Base-by-base conservation (phyloP, 2,888 invertebrate genomes). In the Podotricha telesiphe region DNA sequence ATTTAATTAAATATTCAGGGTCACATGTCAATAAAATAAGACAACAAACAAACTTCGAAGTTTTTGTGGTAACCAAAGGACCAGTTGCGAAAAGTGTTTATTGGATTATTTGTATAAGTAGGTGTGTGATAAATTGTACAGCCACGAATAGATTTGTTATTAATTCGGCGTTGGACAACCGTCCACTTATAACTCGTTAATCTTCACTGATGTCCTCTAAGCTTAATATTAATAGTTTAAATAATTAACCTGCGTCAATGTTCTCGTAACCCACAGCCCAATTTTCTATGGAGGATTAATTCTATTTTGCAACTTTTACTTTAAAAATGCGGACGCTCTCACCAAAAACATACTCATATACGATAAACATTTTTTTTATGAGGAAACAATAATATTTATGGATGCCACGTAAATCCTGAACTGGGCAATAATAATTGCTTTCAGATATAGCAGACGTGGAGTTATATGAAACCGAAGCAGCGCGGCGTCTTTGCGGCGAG, bases 71-170 rank as follows among this genome's bases (percentile, higher is more conserved):
- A 15, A 15, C 51, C 8, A 61, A 67, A 67, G 45, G 61, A 61
- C 1, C 7, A 53, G 20, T 48, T 48, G 53, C 19, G 34, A 45
- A 59, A 59, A 45, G 51, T 59, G 65, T 65, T 69, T 58, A 34
- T 58, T 65, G 51, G 15, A 56, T 68, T 67, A 58, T 64, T 66
- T 55, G 56, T 50, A 66, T 61, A 65, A 66, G 48, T 61, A 65
- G 34, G n/a, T 40, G 59, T 4, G 28, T 67, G 51, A 74, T 73
- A 76, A 82, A 80, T 79, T 79, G 77, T 77, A 70, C 62, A 71
- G 74, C 74, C 76, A 77, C 78, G 80, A 81, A 85, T 81, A 81
- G 76, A 78, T 74, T 78, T 79, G 81, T 85, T 84, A 86, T 85
- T 86, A 86, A 87, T 87, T 86, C 80, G 80, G 74, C 65, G 58